A percentile compares a stretch with the other conserved stretches of the same genome.
These are phyloP conservation scores for Propithecus coquereli DNA, from an alignment of 2,113 vertebrate species.

Conservation along the genomic window DNA sequence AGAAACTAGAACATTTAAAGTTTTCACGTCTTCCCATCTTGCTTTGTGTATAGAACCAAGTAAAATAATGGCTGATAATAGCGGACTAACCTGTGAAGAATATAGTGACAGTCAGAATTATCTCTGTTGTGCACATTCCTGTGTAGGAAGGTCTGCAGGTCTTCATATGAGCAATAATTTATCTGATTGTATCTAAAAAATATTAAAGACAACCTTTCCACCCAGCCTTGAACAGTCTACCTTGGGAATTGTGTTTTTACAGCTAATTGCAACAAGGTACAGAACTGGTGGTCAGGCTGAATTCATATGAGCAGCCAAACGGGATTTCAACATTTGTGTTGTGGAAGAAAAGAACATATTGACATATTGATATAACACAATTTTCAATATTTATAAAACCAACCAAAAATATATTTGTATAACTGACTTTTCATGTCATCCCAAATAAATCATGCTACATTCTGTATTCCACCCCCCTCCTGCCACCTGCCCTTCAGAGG, in stretches of 20 bases:
- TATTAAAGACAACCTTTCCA: constrained; percentile 3
- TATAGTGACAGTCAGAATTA: neutral
- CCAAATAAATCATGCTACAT: neutral
- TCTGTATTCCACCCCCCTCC: neutral
- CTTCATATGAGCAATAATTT: constrained; percentile 20
- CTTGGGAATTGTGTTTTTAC: constrained; percentile 59
- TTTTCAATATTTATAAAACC: neutral
- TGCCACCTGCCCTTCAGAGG: neutral
- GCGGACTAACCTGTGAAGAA: neutral
- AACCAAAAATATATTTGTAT: neutral
- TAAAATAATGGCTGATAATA: neutral
- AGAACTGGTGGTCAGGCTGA: constrained; percentile 55
- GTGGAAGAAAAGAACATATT: constrained; percentile 49
- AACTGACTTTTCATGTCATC: neutral
- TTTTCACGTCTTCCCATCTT: neutral
- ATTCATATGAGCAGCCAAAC: constrained; percentile 62
- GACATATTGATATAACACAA: neutral
- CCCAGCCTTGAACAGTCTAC: neutral
- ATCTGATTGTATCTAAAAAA: neutral
- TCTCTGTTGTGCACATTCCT: constrained; percentile 2
- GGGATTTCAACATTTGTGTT: constrained; percentile 66
- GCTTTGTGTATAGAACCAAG: neutral
- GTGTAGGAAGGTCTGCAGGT: neutral
- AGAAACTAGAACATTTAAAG: neutral
- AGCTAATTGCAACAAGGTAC: constrained; percentile 59